phyloP scores from a whole-genome alignment of 2,888 invertebrate species.

The Catotricha subobsoleta region DNA sequence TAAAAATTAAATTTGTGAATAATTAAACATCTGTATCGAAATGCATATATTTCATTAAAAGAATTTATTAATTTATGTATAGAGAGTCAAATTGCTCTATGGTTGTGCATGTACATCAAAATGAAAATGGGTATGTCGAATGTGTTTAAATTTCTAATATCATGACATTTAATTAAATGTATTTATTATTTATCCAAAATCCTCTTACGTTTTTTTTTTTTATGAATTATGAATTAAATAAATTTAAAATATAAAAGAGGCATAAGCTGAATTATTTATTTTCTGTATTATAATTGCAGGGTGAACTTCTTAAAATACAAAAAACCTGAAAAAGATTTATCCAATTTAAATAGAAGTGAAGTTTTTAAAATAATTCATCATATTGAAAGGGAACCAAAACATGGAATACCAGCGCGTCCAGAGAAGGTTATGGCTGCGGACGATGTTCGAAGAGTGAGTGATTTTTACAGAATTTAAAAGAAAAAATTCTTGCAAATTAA shows the following conservation, averaged over 20 bases:
- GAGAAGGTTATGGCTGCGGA: constrained; percentile 46
- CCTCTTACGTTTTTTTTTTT: no score
- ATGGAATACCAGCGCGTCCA: constrained; percentile 45
- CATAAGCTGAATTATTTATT: no score
- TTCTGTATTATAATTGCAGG: constrained; percentile 36
- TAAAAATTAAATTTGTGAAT: no score
- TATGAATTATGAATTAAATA: no score
- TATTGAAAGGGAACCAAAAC: constrained; percentile 46
- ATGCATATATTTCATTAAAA: no score
- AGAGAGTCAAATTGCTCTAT: constrained; percentile 38
- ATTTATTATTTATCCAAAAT: no score
- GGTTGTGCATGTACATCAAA: no score
- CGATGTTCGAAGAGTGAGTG: constrained; percentile 27
- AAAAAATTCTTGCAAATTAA: neutral
- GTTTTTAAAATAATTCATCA: constrained; percentile 66
- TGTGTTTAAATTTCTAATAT: no score
- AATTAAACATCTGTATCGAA: no score
- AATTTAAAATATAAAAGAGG: no score
- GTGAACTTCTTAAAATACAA: constrained; percentile 85
- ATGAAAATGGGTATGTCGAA: constrained; percentile 19
- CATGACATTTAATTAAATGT: no score
- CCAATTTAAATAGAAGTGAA: constrained; percentile 59
- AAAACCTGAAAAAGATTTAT: constrained; percentile 55
- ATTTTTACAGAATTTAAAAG: neutral
- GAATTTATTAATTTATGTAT: no score